Conservation (phyloP, 2,888 invertebrate genomes). For the Steinernema scapterisci region DNA sequence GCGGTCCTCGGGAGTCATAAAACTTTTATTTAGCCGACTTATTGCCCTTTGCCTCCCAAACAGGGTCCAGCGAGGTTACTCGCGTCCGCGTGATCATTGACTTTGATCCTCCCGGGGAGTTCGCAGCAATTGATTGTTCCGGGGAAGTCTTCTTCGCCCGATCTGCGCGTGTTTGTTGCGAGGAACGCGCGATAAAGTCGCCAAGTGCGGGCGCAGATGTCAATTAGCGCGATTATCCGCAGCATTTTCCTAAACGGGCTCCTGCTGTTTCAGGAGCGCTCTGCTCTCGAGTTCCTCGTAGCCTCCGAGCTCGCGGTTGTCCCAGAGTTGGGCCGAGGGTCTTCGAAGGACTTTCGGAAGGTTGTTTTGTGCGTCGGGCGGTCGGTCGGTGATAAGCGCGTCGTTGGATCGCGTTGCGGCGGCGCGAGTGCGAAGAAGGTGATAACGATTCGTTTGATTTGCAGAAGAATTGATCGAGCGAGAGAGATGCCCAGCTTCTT, state of each 20-base stretch:
- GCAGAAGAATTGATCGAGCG: neutral
- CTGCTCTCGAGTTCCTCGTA: neutral
- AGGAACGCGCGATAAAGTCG: neutral
- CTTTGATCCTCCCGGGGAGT: no score
- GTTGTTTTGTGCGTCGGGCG: neutral
- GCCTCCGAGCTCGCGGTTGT: neutral
- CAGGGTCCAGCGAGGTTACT: neutral
- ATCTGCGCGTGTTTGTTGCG: no score
- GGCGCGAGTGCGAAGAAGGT: neutral
- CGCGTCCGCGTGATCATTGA: neutral
- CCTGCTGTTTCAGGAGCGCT: neutral
- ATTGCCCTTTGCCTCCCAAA: neutral
- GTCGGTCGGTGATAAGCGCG: neutral
- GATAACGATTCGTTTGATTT: slow-evolving; percentile 12
- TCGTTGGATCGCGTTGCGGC: neutral
- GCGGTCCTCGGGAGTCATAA: neutral
- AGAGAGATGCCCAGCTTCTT: slow-evolving; percentile 61
- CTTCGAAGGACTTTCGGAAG: neutral
- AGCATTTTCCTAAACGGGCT: neutral
- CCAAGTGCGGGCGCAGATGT: slow-evolving; percentile 11
- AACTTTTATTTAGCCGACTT: neutral
- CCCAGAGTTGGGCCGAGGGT: neutral
- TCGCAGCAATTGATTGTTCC: no score
- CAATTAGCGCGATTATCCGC: slow-evolving; percentile 10
- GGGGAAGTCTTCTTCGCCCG: no score